phyloP scores from a whole-genome alignment of 2,797 vertebrate species.

The Otolemur crassicaudatus region DNA sequence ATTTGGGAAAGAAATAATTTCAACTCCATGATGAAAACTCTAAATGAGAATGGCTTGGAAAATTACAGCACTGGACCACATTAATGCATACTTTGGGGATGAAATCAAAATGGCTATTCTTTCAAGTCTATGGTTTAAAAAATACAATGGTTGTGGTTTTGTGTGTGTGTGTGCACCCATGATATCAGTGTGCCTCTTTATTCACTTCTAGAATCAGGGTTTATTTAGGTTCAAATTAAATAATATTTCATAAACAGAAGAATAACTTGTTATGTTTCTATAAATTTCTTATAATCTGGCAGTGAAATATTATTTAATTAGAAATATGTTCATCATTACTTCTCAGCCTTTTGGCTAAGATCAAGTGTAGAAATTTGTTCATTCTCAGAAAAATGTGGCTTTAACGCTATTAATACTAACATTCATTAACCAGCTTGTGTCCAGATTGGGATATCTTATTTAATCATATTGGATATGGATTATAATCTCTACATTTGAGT shows the following conservation, averaged over 20 bases:
- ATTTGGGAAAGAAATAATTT: constrained; percentile 64
- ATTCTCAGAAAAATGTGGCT: constrained; percentile 6
- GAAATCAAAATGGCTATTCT: constrained; percentile 33
- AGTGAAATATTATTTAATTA: neutral
- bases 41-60: constrained; percentile 44
- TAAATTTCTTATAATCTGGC: neutral
- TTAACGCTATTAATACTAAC: neutral
- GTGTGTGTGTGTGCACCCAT: rapidly evolving
- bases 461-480: neutral
- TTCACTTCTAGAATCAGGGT: neutral
- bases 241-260: neutral
- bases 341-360: no score
- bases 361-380: neutral
- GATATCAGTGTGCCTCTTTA: neutral
- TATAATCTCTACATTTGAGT: neutral
- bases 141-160: neutral
- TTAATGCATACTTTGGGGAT: constrained; percentile 51
- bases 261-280: neutral
- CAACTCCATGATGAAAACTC: constrained; percentile 39
- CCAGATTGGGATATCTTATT: neutral
- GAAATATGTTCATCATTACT: neutral
- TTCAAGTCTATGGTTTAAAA: constrained; percentile 2
- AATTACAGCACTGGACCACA: constrained; percentile 28
- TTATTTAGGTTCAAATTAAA: neutral
- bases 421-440: neutral